Evolutionary conservation across 2,797 vertebrate genomes (phyloP).

Genomic region (Coregonus ussuriensis): DNA sequence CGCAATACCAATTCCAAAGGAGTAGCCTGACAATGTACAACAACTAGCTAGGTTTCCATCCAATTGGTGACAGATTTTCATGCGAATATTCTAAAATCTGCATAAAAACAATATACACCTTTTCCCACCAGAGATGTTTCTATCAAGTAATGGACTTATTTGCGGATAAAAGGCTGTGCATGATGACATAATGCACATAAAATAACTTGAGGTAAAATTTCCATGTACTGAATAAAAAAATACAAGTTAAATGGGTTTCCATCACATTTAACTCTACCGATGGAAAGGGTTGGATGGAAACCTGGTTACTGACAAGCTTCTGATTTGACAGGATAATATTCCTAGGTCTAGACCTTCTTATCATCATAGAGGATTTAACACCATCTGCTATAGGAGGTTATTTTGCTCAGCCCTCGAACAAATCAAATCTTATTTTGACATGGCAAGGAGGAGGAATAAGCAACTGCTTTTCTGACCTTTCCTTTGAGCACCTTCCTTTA

Average conservation of each 20-base stretch:
- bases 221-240: too few species aligned
- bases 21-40: background rate
- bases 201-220: too few species aligned
- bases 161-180: too few species aligned
- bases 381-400: background rate
- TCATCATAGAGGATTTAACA: constrained; percentile 1
- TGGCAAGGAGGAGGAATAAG: background rate
- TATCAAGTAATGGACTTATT: too few species aligned
- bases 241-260: too few species aligned
- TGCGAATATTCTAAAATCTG: too few species aligned
- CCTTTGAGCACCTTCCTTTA: background rate
- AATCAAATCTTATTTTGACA: constrained; percentile 1
- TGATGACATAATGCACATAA: too few species aligned
- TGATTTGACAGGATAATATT: constrained; percentile 34
- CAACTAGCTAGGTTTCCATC: background rate
- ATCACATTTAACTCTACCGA: too few species aligned
- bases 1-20: background rate
- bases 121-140: too few species aligned
- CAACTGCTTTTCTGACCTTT: background rate
- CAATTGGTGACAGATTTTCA: too few species aligned
- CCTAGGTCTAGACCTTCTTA: constrained; percentile 39
- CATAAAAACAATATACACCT: too few species aligned
- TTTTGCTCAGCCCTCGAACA: background rate
- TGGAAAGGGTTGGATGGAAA: background rate
- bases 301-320: background rate